These are phyloP conservation scores for Miniopterus natalensis DNA, from an alignment of 2,113 vertebrate genomes.

Conservation along the genomic window DNA sequence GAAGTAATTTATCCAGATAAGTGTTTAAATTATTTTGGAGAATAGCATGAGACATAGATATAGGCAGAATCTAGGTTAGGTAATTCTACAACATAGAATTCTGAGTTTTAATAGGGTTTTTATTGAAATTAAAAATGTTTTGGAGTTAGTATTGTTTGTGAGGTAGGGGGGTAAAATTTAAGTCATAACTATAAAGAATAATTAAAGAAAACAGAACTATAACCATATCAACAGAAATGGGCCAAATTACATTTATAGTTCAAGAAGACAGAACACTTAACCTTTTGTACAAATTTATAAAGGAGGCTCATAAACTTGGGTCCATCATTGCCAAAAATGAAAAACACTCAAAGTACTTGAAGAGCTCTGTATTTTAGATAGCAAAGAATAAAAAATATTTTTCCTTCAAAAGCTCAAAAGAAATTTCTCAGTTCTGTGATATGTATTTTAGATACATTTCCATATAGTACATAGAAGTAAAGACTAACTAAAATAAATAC, in stretches of 20 bases:
- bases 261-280: neutral
- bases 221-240: neutral
- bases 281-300: slow-evolving; percentile 47
- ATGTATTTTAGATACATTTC: neutral
- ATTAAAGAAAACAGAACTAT: neutral
- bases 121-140: neutral
- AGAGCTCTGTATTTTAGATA: neutral
- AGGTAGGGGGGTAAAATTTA: neutral
- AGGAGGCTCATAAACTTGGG: neutral
- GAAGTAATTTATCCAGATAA: neutral
- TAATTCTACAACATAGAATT: neutral
- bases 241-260: neutral
- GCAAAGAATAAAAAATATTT: neutral
- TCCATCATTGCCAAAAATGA: neutral
- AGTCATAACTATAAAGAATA: neutral
- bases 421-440: neutral
- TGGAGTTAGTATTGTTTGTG: neutral
- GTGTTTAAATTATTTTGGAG: neutral
- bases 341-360: neutral
- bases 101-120: neutral
- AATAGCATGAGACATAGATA: neutral
- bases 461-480: neutral
- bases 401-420: neutral
- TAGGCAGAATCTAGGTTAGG: neutral
- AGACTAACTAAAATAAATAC: neutral